Evolutionary conservation across 2,113 vertebrate genomes (phyloP).

Genomic region (Oceanites oceanicus): DNA sequence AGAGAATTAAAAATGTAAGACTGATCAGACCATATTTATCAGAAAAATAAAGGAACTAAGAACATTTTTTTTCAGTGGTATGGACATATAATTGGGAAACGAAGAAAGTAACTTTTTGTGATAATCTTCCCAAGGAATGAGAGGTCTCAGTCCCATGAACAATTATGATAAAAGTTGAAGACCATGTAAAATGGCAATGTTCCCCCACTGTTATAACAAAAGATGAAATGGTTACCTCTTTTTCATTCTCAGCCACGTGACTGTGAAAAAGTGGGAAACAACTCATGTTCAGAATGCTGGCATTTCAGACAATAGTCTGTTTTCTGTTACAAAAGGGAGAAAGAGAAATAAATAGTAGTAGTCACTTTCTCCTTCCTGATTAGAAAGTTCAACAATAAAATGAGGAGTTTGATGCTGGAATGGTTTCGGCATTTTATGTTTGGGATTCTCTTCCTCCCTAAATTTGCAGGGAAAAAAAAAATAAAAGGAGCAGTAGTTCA

Average conservation of each 20-base stretch:
- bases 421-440: background rate
- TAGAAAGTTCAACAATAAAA: background rate
- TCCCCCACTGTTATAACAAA: background rate
- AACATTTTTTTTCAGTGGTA: background rate
- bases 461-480: background rate
- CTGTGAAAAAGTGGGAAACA: background rate
- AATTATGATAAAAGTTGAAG: background rate
- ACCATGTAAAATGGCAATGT: background rate
- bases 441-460: background rate
- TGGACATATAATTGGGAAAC: background rate
- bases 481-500: background rate
- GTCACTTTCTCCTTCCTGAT: background rate
- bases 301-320: background rate
- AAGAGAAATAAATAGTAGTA: background rate
- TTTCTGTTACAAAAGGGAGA: background rate
- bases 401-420: background rate
- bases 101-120: background rate
- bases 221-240: background rate
- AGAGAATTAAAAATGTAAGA: background rate
- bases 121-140: background rate
- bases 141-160: background rate
- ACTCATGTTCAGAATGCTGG: background rate
- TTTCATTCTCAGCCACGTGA: background rate
- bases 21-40: background rate
- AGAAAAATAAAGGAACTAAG: background rate